Evolutionary conservation across 92 coral and sea anemone species (phyloP).

Genomic region (Scolanthus callimorphus): DNA sequence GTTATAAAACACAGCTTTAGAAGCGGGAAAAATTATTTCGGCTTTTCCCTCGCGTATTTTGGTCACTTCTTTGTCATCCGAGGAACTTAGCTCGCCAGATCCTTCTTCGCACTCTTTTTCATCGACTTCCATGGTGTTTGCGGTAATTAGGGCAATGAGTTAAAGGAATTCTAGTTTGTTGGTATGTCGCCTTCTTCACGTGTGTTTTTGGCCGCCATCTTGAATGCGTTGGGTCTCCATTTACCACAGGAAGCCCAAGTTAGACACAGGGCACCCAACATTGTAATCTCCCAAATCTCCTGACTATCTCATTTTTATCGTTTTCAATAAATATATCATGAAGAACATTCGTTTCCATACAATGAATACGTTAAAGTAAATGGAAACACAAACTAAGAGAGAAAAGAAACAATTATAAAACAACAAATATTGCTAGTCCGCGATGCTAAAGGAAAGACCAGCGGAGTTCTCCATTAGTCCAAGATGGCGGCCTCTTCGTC

Average conservation of each 20-base stretch:
- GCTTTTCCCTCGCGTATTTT: slow-evolving; percentile 88
- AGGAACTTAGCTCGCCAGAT: neutral
- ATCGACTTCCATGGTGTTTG: too few relatives aligned
- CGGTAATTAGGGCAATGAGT: neutral
- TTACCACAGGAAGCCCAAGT: neutral
- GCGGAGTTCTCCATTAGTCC: slow-evolving; percentile 11
- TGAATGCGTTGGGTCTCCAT: neutral
- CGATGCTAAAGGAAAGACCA: neutral
- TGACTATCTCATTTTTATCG: too few relatives aligned
- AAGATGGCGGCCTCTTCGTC: slow-evolving; percentile 86
- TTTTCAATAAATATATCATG: too few relatives aligned
- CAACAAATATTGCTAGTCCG: too few relatives aligned
- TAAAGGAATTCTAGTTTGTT: neutral
- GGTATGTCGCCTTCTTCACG: neutral
- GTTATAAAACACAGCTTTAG: slow-evolving; percentile 88
- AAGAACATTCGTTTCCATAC: too few relatives aligned
- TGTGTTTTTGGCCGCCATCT: slow-evolving; percentile 1
- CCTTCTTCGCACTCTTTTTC: neutral
- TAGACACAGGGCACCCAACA: neutral
- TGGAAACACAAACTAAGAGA: too few relatives aligned
- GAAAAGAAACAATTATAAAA: too few relatives aligned
- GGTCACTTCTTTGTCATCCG: slow-evolving; percentile 7
- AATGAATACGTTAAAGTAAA: too few relatives aligned
- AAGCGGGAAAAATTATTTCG: slow-evolving; percentile 73
- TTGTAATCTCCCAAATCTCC: too few relatives aligned